Conservation (phyloP, 2,797 vertebrate species). For the Petrocephalus schoutedeni region DNA sequence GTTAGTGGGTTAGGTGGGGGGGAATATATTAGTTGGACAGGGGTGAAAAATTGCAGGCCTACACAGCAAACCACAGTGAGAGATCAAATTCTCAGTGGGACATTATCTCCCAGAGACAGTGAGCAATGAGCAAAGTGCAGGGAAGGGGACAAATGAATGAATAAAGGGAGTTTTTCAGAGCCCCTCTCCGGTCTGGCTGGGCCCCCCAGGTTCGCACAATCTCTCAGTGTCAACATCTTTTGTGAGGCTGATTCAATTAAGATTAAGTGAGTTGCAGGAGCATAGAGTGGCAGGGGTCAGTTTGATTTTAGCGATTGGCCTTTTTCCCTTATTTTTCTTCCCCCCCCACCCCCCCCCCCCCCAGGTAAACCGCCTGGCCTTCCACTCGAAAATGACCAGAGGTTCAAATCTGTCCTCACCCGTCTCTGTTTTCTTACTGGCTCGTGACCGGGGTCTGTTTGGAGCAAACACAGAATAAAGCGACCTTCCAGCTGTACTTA, state of each 20-base stretch:
- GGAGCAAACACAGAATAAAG: background rate
- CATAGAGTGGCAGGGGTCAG: slow-evolving; percentile 79
- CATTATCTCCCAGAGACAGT: slow-evolving; percentile 74
- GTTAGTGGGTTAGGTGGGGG: background rate
- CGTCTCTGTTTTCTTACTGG: background rate
- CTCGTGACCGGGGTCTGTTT: background rate
- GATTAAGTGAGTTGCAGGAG: slow-evolving; percentile 82
- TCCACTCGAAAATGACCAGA: slow-evolving; percentile 12
- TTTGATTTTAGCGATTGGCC: slow-evolving; percentile 74
- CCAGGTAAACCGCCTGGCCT: slow-evolving; percentile 42
- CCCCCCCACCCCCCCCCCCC: slow-evolving; percentile 36
- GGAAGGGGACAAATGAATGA: slow-evolving; percentile 84
- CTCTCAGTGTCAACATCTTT: slow-evolving; percentile 95
- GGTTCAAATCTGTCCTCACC: slow-evolving; percentile 19
- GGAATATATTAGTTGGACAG: slow-evolving; percentile 23
- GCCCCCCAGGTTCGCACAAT: slow-evolving; percentile 92
- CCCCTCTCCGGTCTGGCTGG: slow-evolving; percentile 70
- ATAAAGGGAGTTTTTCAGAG: slow-evolving; percentile 68
- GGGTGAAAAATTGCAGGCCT: slow-evolving; percentile 48
- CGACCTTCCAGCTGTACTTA: background rate
- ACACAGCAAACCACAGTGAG: slow-evolving; percentile 56
- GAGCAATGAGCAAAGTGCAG: slow-evolving; percentile 82
- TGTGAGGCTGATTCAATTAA: slow-evolving; percentile 99
- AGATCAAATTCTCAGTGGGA: slow-evolving; percentile 61
- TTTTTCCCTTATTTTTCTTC: slow-evolving; percentile 57